These are phyloP conservation scores for Gorsachius magnificus DNA, from an alignment of 2,797 vertebrate genomes.

Conservation along the genomic window DNA sequence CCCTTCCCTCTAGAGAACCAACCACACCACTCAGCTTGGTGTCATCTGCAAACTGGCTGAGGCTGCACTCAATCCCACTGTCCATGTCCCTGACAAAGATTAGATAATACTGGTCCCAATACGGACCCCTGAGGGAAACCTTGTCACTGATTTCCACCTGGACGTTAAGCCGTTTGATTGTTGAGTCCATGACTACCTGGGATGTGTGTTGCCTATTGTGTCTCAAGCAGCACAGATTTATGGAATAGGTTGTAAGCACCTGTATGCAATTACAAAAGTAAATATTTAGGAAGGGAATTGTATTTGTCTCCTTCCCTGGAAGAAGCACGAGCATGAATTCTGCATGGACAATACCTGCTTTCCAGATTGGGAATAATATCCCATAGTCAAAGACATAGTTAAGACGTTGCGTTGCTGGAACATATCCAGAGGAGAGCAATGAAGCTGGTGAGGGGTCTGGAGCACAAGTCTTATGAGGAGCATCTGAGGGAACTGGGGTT, in stretches of 20 bases:
- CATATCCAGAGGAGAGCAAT: no score
- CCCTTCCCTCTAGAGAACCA: not conserved
- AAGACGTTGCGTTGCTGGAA: no score
- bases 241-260: not conserved
- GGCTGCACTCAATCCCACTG: not conserved
- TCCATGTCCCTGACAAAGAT: rapidly evolving
- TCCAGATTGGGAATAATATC: not conserved
- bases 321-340: not conserved
- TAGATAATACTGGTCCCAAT: not conserved
- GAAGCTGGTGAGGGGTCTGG: no score
- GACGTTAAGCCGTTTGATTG: not conserved
- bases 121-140: rapidly evolving
- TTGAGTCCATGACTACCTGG: not conserved
- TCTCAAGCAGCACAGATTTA: not conserved
- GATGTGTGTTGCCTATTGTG: not conserved
- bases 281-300: not conserved
- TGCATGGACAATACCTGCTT: not conserved
- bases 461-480: no score
- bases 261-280: not conserved
- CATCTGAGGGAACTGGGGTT: no score
- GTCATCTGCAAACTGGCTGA: not conserved
- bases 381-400: not conserved
- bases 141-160: rapidly evolving
- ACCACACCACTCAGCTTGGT: not conserved
- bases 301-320: not conserved